Evolutionary conservation across 1,140 invertebrate species (phyloP), one percentile per base, ranked within the genome.

Genomic region (Lepidurus apus): DNA sequence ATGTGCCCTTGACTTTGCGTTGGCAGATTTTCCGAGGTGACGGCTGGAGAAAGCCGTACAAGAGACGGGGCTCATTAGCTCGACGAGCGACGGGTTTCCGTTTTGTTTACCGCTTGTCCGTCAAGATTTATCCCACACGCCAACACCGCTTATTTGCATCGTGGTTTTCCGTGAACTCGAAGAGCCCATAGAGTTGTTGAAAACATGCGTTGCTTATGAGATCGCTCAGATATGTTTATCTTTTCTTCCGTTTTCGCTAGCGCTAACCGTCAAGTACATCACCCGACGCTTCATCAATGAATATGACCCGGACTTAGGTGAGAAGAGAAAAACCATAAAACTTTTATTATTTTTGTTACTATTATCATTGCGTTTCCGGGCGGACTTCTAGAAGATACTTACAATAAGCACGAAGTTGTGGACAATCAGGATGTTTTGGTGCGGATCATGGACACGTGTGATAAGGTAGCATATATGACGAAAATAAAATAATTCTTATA

Each of bases 231-330:
- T 76, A 74, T 77, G 77, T 75, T 42, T 44, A 47, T 77, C 76
- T 53, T 74, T 42, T 85, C 83, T 43, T 79, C 74, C 75, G 73
- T 78, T 42, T 76, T 11, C 77, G 80, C 77, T 83, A 87, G 86
- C 86, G 10, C 80, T 87, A 24, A 85, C 86, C n/a, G 86, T 87
- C 11, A 86, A 86, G 78, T 87, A 86, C 75, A 86, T 87, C 6
- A 87, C 86, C 10, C 83, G 82, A 79, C 80, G 86, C 43, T 87
- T 87, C 79, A 87, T 87, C 78, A 86, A 85, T 83, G 86, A 87
- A 79, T 87, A 87, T 79, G 86, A 87, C 79, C 86, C 86, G 10
- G 81, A 83, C 77, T 81, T 87, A 73, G 86, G 86, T 87, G 81
- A 83, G 82, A 78, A 43, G 21, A 9, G 44, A 53, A 77, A 10